Base-by-base conservation (phyloP, 2,797 vertebrate species). In the Protosalanx chinensis region DNA sequence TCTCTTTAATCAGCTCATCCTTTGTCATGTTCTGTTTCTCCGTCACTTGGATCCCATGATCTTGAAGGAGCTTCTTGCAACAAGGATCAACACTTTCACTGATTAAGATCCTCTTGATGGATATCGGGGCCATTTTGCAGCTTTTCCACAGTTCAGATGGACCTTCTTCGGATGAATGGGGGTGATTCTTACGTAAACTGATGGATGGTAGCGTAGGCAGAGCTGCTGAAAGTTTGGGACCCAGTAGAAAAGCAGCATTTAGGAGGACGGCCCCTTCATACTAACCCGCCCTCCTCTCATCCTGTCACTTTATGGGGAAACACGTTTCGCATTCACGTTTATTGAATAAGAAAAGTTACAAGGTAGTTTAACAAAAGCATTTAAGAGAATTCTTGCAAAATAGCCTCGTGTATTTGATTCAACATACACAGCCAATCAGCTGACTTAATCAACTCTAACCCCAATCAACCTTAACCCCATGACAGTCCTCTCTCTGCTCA, bases 11-110 rank as follows among this genome's bases (percentile, higher is more conserved):
- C 76, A 98, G 79, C 68, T 97, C 94, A 67, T 96, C 94, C 69
- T 90, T 90, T 76, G 79, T 94, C 90, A 98, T 91, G 8, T 89
- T 93, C 16, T 86, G 91, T 64, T 91, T 96, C 81, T 98, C 96
- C 53, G 91, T 93, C 23, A 96, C 97, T 60, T 82, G 88, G 83
- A 98, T 92, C 74, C 95, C 96, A 67, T 93, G 93, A 72, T 94
- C 92, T 77, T 94, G 91, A 86, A 98, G 82, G 64, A 98, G 94
- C 70, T 85, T 72, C 84, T 85, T 90, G 85, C 97, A 98, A 81
- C 94, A 93, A 0, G 95, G 93, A 83, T 98, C 96, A n/a, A 98
- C 92, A 68, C 91, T 95, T 46, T 98, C 97, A 70, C 95, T 98
- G 86, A 98, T 96, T 64, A 98, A 81, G 69, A 98, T 89, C 6